These are phyloP conservation scores for Vicugna pacos DNA, from an alignment of 2,113 vertebrate genomes.

Conservation along the genomic window DNA sequence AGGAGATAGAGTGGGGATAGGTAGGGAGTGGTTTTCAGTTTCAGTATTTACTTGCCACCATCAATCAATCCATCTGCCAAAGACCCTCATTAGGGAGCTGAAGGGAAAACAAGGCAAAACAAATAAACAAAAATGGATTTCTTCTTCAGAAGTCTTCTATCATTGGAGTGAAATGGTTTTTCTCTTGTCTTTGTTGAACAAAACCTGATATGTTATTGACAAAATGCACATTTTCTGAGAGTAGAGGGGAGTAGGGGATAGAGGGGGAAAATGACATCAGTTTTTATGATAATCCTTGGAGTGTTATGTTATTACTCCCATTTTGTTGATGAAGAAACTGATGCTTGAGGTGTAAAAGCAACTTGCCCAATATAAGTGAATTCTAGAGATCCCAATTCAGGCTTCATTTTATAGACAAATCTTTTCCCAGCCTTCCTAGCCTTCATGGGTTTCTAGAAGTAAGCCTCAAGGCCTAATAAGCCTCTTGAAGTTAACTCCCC, in stretches of 20 bases:
- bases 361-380: not conserved
- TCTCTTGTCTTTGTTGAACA: not conserved
- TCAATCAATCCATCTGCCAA: not conserved
- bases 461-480: not conserved
- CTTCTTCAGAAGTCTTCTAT: slow-evolving; percentile 16
- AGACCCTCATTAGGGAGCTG: not conserved
- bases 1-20: not conserved
- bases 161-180: not conserved
- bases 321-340: slow-evolving; percentile 9
- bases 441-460: not conserved
- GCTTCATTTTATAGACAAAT: not conserved
- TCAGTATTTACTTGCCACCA: not conserved
- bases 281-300: not conserved
- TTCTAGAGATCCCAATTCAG: not conserved
- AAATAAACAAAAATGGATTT: slow-evolving; percentile 18
- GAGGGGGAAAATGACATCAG: too few species aligned
- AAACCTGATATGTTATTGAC: not conserved
- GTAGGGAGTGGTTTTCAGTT: not conserved
- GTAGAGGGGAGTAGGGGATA: not conserved
- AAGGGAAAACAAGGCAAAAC: slow-evolving; percentile 20
- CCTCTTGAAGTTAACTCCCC: not conserved
- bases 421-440: not conserved
- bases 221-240: not conserved
- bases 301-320: not conserved
- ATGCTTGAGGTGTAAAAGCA: not conserved